These are phyloP conservation scores for Clitarchus hookeri DNA, from an alignment of 2,888 invertebrate species.

Conservation along the genomic window DNA sequence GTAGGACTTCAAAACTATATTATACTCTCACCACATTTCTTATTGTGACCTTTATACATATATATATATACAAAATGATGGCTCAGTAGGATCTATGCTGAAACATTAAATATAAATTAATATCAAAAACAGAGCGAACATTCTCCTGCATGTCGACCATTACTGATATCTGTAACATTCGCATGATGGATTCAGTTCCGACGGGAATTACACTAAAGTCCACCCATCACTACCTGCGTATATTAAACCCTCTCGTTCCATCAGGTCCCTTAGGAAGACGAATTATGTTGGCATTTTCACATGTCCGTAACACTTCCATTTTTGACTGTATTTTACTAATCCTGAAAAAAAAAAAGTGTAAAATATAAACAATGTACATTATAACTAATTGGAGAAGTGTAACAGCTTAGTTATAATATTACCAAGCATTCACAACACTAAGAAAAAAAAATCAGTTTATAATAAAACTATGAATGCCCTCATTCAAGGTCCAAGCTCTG, in stretches of 20 bases:
- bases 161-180: neutral
- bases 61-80: neutral
- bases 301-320: slow-evolving; percentile 46
- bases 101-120: neutral
- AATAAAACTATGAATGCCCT: too few relatives aligned
- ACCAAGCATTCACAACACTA: too few relatives aligned
- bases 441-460: too few relatives aligned
- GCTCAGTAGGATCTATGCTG: neutral
- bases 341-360: slow-evolving; percentile 41
- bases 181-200: neutral
- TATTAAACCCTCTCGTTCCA: slow-evolving; percentile 71
- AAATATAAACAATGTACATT: slow-evolving; percentile 32
- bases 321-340: slow-evolving; percentile 55
- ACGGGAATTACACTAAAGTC: neutral
- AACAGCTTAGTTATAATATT: too few relatives aligned
- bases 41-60: neutral
- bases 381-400: too few relatives aligned
- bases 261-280: slow-evolving; percentile 80
- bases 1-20: neutral
- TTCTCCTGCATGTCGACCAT: neutral
- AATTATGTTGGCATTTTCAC: slow-evolving; percentile 58
- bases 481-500: too few relatives aligned
- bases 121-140: neutral
- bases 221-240: slow-evolving; percentile 62
- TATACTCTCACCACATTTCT: neutral